Evolutionary conservation across 2,797 vertebrate species (phyloP), one percentile per base, ranked within the genome.

Genomic region (Threskiornis aethiopicus): DNA sequence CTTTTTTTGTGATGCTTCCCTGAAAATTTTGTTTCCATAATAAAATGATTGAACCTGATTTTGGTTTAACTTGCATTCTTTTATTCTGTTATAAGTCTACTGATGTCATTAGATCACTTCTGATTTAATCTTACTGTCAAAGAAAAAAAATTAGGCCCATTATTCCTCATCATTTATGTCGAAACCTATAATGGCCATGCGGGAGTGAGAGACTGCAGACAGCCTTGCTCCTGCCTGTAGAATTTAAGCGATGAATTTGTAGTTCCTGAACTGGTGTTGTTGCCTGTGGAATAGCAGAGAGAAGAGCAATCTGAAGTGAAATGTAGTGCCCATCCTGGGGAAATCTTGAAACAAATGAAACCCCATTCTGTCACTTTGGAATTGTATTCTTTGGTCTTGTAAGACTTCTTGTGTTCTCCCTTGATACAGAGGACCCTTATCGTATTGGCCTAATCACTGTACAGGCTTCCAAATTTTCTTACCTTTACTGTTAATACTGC

Each of bases 111-210:
- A 96, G 92, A 72, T 90, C 51, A 76, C 65, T 94, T 91, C 87
- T 93, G 93, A 93, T 95, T 86, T 89, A 88, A 96, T 96, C 85
- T 94, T 66, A 62, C 11, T 91, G 83, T 86, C 93, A 93, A 92
- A 87, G 37, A 84, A 84, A 95, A 94, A 83, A 72, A 87, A 89
- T 61, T 41, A 94, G 0, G 0, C 46, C 57, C 65, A 61, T 94
- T 37, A 96, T 90, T 91, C 59, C 84, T 95, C 87, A 79, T 97
- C 44, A 77, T 91, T 91, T 95, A 62, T 86, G 95, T 94, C 89
- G 4, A 93, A 95, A 47, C 33, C 44, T 69, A 4, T 96, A 66
- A 95, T 31, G 35, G 62, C 65, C 46, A 5, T 58, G 83, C 1
- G 3, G 69, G 73, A 81, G 44, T 79, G 93, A 96, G 77, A 81